Evolutionary conservation across 2,888 invertebrate genomes (phyloP), one percentile per base, ranked within the genome.

Genomic region (Drosophila cyrtoloma): DNA sequence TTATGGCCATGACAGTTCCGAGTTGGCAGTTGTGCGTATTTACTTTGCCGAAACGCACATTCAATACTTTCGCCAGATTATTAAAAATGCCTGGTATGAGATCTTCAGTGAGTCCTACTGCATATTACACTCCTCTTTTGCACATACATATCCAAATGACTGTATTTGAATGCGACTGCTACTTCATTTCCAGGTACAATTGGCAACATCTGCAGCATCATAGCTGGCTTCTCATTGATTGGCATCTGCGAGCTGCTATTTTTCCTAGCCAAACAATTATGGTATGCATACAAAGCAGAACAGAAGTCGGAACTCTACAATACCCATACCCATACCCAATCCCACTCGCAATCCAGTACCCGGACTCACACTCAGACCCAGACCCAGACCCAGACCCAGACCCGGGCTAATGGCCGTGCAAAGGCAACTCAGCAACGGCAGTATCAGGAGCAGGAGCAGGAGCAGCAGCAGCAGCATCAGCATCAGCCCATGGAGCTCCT

Each of bases 181-280:
- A 32, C 65, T 72, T 68, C 44, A 60, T 53, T 74, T 68, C 64
- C 93, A 96, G 96, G 96, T 93, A 95, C 94, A 84, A 94, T 96
- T 85, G 96, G 96, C 47, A 96, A 96, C 68, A 94, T 95, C 79
- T 94, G 95, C 72, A 95, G 96, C 44, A 94, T 96, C 77, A 94
- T 96, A 68, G 93, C 96, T 69, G 96, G 96, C 69, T 94, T 96
- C 86, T 96, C 96, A 65, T 92, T 95, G 61, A 94, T 95, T 84
- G 95, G 94, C 84, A 86, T 94, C 47, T 92, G 95, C 28, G 96
- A 96, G 94, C 86, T 95, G 16, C 37, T 95, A 57, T 96, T 95
- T 92, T 96, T 95, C 91, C 88, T 95, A 68, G 87, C 94, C 22
- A 89, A 95, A 77, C 93, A 94, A 82, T 93, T 95, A 81, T 77